These are phyloP conservation scores for Prietella phreatophila DNA, from an alignment of 2,113 vertebrate genomes.

Conservation along the genomic window DNA sequence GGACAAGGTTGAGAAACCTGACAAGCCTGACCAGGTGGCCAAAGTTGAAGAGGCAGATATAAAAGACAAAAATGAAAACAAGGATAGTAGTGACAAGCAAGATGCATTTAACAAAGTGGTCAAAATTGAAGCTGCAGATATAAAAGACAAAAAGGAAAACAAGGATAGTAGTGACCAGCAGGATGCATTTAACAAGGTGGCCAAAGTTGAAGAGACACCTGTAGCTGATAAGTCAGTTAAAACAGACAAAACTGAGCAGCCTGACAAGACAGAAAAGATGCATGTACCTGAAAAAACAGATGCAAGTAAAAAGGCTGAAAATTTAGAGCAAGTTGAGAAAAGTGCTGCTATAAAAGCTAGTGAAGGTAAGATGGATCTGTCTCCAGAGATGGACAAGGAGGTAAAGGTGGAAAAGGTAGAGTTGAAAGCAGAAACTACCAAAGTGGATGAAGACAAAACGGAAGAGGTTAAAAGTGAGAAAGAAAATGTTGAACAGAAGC, in stretches of 20 bases:
- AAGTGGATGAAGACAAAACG: constrained; percentile 5
- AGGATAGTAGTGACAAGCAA: constrained; percentile 7
- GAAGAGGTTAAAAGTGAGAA: constrained; percentile 3
- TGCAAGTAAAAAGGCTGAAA: constrained; percentile 38
- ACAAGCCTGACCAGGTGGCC: constrained; percentile 37
- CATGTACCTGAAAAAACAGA: constrained; percentile 24
- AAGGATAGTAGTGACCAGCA: not conserved
- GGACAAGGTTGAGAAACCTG: constrained; percentile 27
- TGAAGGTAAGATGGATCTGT: constrained; percentile 39
- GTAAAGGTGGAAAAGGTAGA: constrained; percentile 36
- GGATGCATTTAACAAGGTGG: constrained; percentile 32
- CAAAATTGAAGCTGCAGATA: constrained; percentile 32
- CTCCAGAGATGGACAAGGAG: constrained; percentile 47
- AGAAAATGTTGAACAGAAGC: constrained; percentile 40
- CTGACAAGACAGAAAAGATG: constrained; percentile 46
- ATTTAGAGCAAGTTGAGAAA: constrained; percentile 45
- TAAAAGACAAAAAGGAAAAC: constrained; percentile 32
- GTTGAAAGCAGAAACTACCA: constrained; percentile 30
- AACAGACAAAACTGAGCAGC: constrained; percentile 45
- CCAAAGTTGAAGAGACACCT: constrained; percentile 36
- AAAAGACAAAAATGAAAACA: constrained; percentile 30
- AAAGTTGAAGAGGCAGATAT: constrained; percentile 35
- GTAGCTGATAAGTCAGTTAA: constrained; percentile 40
- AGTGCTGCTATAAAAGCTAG: constrained; percentile 44
- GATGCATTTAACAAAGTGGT: constrained; percentile 30